Conservation (phyloP, 1,140 invertebrate genomes). For the Caerostris extrusa region DNA sequence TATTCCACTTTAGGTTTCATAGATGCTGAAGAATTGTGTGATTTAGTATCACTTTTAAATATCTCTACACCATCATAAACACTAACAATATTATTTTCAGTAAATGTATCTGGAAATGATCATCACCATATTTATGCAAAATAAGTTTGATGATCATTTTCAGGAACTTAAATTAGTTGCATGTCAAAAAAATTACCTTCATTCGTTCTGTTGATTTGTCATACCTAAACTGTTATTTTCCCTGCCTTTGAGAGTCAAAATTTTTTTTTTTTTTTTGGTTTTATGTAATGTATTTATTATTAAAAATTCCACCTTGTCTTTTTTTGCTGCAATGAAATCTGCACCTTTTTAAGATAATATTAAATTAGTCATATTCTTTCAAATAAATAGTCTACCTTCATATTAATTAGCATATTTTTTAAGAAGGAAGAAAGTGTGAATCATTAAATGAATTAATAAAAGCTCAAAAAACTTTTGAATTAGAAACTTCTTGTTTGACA, state of each 20-base stretch:
- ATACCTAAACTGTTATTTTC: background rate
- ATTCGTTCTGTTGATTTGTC: background rate
- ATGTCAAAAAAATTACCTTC: background rate
- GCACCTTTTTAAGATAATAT: background rate
- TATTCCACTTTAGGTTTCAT: constrained; percentile 63
- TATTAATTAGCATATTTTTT: background rate
- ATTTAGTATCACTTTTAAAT: constrained; percentile 37
- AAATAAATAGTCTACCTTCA: background rate
- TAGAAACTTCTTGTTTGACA: constrained; percentile 1
- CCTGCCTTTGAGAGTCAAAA: background rate
- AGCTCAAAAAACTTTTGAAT: background rate
- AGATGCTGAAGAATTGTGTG: constrained; percentile 52
- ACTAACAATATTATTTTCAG: background rate
- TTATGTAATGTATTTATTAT: background rate
- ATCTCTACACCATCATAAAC: background rate
- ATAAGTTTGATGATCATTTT: background rate
- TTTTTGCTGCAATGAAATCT: background rate
- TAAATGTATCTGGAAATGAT: too few species aligned
- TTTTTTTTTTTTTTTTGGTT: too few species aligned
- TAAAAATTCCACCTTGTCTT: background rate
- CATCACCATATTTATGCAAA: background rate
- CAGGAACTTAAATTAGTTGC: background rate
- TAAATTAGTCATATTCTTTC: background rate
- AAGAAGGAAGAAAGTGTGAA: background rate
- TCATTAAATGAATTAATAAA: background rate